phyloP scores from a whole-genome alignment of 1,140 invertebrate species.

The Meloidogyne chitwoodi region DNA sequence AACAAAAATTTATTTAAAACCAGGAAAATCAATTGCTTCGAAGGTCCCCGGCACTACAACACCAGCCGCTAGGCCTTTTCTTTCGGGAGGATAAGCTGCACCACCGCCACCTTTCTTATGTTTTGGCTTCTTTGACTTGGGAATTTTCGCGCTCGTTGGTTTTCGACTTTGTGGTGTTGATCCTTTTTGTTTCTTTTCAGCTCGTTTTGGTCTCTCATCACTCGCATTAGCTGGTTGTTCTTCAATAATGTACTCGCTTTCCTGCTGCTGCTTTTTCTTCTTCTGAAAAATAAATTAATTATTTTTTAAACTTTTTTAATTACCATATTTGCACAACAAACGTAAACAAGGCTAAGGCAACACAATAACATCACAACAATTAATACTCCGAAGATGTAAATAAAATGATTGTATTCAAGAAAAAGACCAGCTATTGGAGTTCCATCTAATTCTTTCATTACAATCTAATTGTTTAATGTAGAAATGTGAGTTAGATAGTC shows the following conservation, averaged over 20 bases:
- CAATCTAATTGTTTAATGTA: background rate
- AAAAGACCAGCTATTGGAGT: background rate
- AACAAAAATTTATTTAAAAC: background rate
- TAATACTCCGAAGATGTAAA: background rate
- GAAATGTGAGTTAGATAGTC: background rate
- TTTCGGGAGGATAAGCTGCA: background rate
- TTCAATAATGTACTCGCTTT: background rate
- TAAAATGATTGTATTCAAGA: background rate
- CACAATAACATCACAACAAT: background rate
- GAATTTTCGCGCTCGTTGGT: background rate
- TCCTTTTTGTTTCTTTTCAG: background rate
- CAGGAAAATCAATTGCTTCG: background rate
- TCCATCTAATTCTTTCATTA: no score
- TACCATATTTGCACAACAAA: background rate
- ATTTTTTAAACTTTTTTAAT: no score
- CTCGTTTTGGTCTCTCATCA: background rate
- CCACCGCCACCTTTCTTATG: background rate
- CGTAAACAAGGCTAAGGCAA: background rate
- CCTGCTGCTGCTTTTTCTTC: background rate
- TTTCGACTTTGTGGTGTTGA: background rate
- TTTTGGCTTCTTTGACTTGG: background rate
- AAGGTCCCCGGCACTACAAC: background rate
- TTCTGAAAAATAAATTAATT: background rate
- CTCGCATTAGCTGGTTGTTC: background rate
- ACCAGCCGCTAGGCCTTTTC: background rate